Evolutionary conservation across 2,797 vertebrate species (phyloP), one percentile per base, ranked within the genome.

Genomic region (Protonibea diacanthus): DNA sequence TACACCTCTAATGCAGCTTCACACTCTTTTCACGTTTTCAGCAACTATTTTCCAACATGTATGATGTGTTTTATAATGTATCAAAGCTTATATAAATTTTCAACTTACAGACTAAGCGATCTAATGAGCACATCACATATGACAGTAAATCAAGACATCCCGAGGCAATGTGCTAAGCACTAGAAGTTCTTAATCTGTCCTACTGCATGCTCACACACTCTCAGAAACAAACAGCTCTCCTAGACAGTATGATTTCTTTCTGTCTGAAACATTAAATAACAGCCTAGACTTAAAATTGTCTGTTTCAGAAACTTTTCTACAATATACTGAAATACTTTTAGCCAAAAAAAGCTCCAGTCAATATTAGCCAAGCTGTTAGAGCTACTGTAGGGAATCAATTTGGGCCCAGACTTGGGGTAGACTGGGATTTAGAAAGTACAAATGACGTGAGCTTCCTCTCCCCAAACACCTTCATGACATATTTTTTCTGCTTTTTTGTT

Each of bases 331-430:
- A 71, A 76, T 69, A 27, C 11, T 17, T 29, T 1, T 12, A 40
- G 3, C 8, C 15, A 18, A 10, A 4, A 13, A 42, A 45, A 53
- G 6, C 7, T 61, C 11, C 3, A 65, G 27, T 72, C 56, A 59
- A 72, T 84, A 78, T 75, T 21, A 60, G 44, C 57, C 4, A 40
- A 17, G 56, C 65, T 5, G 4, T 48, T 62, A 33, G 33, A 59
- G 45, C 42, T 52, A 53, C 71, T 63, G 8, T 49, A 33, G 33
- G 75, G 40, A 87, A 64, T 84, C 64, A 59, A 57, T 82, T 23
- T 49, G 33, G 12, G 14, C 65, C 58, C 9, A 21, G 47, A 65
- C 45, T 67, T 49, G 8, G 60, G 20, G 23, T 44, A 8, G 27
- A 18, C 23, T 77, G 29, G 61, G 49, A 74, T 74, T 80, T 64